Evolutionary conservation across 2,113 vertebrate species (phyloP).

Genomic region (Grallaria varia): DNA sequence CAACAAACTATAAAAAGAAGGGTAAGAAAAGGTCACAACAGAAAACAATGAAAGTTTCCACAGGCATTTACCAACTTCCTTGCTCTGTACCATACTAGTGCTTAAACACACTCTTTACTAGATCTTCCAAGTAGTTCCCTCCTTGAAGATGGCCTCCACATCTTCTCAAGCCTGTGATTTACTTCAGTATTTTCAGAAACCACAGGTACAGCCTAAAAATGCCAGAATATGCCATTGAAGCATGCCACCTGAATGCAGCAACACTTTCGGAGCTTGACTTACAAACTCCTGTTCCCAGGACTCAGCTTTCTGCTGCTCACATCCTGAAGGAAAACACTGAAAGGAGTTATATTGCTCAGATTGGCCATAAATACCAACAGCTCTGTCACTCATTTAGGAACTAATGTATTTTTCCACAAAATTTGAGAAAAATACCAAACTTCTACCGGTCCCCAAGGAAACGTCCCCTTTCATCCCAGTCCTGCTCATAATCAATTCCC

Average conservation of each 20-base stretch:
- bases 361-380: not conserved
- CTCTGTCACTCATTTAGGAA: not conserved
- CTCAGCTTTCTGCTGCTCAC: not conserved
- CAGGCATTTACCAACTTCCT: not conserved
- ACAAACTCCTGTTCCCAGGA: not conserved
- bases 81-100: not conserved
- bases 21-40: not conserved
- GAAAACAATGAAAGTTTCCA: not conserved
- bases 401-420: not conserved
- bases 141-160: not conserved
- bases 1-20: not conserved
- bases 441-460: not conserved
- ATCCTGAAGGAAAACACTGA: not conserved
- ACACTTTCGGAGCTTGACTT: rapidly evolving
- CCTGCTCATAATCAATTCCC: not conserved
- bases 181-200: not conserved
- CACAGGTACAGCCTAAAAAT: not conserved
- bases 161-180: not conserved
- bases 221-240: not conserved
- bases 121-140: not conserved
- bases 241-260: rapidly evolving
- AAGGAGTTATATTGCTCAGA: not conserved
- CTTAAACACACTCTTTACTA: not conserved
- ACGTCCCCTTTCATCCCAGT: not conserved
- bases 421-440: not conserved